Base-by-base conservation (phyloP, 2,888 invertebrate species). In the Gasteruption jaculator region DNA sequence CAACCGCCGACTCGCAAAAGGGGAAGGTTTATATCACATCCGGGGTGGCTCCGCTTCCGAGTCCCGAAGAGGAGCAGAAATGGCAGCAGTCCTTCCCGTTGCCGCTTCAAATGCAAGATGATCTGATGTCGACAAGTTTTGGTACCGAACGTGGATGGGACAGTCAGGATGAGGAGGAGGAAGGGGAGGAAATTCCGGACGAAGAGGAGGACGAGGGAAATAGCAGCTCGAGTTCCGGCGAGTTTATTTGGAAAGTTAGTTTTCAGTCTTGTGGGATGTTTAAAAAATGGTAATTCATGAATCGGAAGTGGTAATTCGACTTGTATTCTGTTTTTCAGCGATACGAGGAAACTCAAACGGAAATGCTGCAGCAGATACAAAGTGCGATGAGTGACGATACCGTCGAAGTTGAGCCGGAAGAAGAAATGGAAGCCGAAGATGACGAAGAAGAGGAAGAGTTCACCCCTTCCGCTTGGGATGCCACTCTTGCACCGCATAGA, bases 391-490 rank as follows among this genome's bases (percentile, higher is more conserved):
- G 24, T 10, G 46, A 38, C 5, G 49, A 51, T n/a, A 45, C 48
- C 11, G 45, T 36, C 14, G 49, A 79, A 42, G 81, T 79, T 53
- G 81, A 81, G 63, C 78, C 29, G 8, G 52, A 48, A 25, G 65
- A 61, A 40, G 73, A 63, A 46, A 74, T 73, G 33, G 56, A 59
- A 37, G 79, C 79, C 52, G 79, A 79, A 32, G 83, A 81, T 49
- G 83, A 83, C 57, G 81, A 80, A 39, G 85, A 83, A 63, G 74
- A 76, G 38, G 74, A 76, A 22, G 80, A 80, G 56, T 87, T 87
- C 67, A 81, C 86, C 43, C 86, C 87, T 5, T 87, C 86, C 3
- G 85, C 85, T 46, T 89, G 89, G 89, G 83, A 88, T 69, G 83
- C 85, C 54, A 79, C 80, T 58, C 82, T 86, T 12, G 82, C 78